Conservation (phyloP, 2,888 invertebrate species). For the Meiosimyza decipiens region DNA sequence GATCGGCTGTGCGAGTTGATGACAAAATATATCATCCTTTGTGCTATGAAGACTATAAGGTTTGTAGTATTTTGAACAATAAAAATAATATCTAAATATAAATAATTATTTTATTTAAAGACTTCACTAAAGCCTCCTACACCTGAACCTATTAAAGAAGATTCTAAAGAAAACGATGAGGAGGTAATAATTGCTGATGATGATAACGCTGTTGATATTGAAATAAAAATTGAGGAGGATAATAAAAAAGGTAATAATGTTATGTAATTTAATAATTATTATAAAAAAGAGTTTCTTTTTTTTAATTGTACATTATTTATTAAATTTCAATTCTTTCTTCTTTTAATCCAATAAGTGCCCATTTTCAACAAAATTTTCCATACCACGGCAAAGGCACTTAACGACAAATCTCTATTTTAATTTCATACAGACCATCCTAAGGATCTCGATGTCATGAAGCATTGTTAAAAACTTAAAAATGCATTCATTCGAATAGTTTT, state of each 20-base stretch:
- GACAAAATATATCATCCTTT: constrained; percentile 87
- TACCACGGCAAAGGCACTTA: too few relatives aligned
- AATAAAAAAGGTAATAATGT: constrained; percentile 38
- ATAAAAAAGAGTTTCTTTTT: too few relatives aligned
- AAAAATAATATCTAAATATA: constrained; percentile 8
- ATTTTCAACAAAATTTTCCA: too few relatives aligned
- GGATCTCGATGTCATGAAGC: too few relatives aligned
- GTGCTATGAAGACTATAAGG: constrained; percentile 89
- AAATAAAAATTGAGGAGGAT: constrained; percentile 59
- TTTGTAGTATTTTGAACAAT: constrained; percentile 53
- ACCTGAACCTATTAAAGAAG: constrained; percentile 33
- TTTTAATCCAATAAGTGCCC: too few relatives aligned
- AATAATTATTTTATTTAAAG: constrained; percentile 42
- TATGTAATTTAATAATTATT: too few relatives aligned
- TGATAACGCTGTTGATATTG: constrained; percentile 61
- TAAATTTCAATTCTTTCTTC: too few relatives aligned
- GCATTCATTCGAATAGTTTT: too few relatives aligned
- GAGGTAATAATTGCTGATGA: constrained; percentile 50
- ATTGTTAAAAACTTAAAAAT: too few relatives aligned
- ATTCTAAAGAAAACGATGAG: constrained; percentile 35
- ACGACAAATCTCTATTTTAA: too few relatives aligned
- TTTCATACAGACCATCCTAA: too few relatives aligned
- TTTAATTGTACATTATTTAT: too few relatives aligned
- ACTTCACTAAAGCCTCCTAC: constrained; percentile 61
- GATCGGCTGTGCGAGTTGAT: constrained; percentile 82